Evolutionary conservation across 2,797 vertebrate genomes (phyloP).

Genomic region (Astyanax mexicanus): DNA sequence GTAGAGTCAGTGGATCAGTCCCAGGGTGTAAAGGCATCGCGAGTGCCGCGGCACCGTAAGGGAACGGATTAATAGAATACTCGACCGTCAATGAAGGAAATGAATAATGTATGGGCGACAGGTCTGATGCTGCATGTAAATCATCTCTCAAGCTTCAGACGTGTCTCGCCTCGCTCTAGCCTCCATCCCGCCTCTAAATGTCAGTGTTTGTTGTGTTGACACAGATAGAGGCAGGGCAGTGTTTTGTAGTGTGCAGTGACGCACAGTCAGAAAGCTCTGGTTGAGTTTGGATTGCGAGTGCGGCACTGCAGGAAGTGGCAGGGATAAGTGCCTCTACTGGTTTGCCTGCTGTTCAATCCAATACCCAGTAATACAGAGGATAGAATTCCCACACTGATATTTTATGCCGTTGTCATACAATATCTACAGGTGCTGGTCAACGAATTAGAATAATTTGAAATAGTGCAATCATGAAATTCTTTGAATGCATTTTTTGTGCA

Average conservation of each 20-base stretch:
- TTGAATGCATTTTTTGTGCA: too few relatives aligned
- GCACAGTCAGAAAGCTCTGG: neutral
- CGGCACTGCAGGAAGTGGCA: neutral
- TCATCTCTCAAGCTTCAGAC: constrained; percentile 63
- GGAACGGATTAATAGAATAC: constrained; percentile 75
- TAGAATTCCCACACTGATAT: too few relatives aligned
- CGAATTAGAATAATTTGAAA: too few relatives aligned
- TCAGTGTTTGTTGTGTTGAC: constrained; percentile 68
- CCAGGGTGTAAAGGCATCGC: neutral
- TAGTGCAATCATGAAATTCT: too few relatives aligned
- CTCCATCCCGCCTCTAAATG: constrained; percentile 68
- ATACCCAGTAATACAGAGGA: too few relatives aligned
- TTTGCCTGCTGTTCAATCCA: neutral
- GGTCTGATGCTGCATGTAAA: constrained; percentile 75
- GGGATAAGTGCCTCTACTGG: neutral
- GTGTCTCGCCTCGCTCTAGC: constrained; percentile 60
- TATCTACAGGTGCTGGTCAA: too few relatives aligned
- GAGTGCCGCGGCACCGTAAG: constrained; percentile 64
- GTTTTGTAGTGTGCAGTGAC: constrained; percentile 53
- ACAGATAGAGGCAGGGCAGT: constrained; percentile 50
- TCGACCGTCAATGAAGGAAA: constrained; percentile 73
- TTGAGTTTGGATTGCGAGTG: neutral
- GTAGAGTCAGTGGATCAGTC: constrained; percentile 8
- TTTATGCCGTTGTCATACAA: too few relatives aligned
- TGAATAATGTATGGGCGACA: constrained; percentile 76